A percentile compares a stretch with the other conserved stretches of the same genome.
Evolutionary conservation across 92 coral and sea anemone genomes (phyloP).

Genomic region (Galaxea fascicularis): DNA sequence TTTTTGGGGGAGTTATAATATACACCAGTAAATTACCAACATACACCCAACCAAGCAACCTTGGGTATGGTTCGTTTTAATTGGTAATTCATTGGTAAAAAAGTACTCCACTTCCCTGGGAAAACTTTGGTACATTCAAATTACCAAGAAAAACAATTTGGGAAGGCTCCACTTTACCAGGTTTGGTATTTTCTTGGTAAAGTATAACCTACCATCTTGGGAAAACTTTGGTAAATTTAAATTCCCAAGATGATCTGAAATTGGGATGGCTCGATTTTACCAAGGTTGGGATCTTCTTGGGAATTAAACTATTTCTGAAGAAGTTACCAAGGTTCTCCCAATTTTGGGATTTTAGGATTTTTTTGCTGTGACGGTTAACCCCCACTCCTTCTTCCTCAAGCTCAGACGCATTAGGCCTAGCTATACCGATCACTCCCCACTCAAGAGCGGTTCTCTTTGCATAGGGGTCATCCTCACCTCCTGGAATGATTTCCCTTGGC

Average conservation of each 20-base stretch:
- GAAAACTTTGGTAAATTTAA: background rate
- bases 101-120: conserved; percentile 42
- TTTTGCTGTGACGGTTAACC: too few relatives aligned
- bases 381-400: too few relatives aligned
- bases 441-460: conserved; percentile 60
- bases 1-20: too few relatives aligned
- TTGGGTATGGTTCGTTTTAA: background rate
- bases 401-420: too few relatives aligned
- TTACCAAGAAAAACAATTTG: conserved; percentile 42
- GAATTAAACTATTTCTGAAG: conserved; percentile 42
- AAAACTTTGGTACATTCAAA: conserved; percentile 57
- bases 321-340: conserved; percentile 51
- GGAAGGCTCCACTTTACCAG: conserved; percentile 56
- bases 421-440: conserved; percentile 64
- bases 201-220: background rate
- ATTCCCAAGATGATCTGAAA: conserved; percentile 12
- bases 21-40: too few relatives aligned
- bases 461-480: conserved; percentile 66
- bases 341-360: conserved; percentile 43
- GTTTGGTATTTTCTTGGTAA: conserved; percentile 14
- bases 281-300: conserved; percentile 40
- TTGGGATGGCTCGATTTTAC: conserved; percentile 13
- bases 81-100: conserved; percentile 56
- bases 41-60: conserved; percentile 1
- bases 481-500: conserved; percentile 69